These are phyloP conservation scores for Mesitornis unicolor DNA, from an alignment of 2,113 vertebrate genomes.

Conservation along the genomic window DNA sequence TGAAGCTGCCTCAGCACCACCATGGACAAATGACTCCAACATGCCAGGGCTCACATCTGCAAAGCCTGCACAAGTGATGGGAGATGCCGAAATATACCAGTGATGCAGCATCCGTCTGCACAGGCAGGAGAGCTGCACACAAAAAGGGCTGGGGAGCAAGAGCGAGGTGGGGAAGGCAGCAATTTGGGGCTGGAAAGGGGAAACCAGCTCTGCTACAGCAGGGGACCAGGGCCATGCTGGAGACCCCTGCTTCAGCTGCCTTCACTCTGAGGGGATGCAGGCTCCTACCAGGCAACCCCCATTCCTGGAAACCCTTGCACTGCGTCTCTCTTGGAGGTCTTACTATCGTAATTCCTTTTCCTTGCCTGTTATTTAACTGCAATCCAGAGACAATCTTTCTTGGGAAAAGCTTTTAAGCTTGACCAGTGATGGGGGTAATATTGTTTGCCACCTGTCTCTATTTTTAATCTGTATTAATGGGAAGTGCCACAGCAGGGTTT, in stretches of 20 bases:
- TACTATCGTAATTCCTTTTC: not conserved
- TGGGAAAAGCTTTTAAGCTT: conserved; percentile 59
- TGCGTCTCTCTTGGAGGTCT: not conserved
- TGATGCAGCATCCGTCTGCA: too few species aligned
- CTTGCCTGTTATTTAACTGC: not conserved
- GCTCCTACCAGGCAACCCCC: not conserved
- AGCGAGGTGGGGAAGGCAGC: too few species aligned
- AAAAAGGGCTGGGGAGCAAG: not conserved
- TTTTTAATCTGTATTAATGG: conserved; percentile 59
- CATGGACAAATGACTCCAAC: rapidly evolving
- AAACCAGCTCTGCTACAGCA: not conserved
- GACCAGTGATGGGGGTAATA: conserved; percentile 64
- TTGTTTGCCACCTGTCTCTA: conserved; percentile 47
- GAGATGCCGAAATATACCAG: rapidly evolving
- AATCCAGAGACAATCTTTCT: conserved; percentile 34
- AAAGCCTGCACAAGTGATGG: not conserved
- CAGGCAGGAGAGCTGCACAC: rapidly evolving
- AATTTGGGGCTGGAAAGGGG: not conserved
- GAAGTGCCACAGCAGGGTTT: not conserved
- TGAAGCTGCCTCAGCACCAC: not conserved
- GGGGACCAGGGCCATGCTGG: rapidly evolving
- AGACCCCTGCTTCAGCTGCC: not conserved
- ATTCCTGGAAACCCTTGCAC: not conserved
- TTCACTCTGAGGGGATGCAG: rapidly evolving
- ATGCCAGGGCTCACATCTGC: rapidly evolving